phyloP scores from a whole-genome alignment of 2,113 vertebrate genomes.

The Anarrhichthys ocellatus region DNA sequence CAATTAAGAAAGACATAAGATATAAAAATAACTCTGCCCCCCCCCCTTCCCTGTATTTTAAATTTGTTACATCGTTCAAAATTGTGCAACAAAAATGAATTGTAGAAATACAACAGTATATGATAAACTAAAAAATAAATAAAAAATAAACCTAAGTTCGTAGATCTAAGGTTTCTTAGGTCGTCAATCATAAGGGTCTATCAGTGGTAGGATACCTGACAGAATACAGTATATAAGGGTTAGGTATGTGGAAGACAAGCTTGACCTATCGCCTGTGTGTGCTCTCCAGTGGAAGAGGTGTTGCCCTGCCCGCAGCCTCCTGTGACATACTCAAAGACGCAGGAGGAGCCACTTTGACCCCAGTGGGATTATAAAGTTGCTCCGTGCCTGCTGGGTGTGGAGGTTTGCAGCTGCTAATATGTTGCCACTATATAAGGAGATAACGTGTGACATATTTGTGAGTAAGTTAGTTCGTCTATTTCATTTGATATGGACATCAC shows the following conservation, averaged over 20 bases:
- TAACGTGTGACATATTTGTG: neutral
- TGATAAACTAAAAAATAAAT: neutral
- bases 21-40: neutral
- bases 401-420: no score
- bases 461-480: neutral
- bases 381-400: neutral
- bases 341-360: neutral
- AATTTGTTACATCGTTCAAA: neutral
- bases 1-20: neutral
- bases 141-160: neutral
- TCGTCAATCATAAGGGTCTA: neutral
- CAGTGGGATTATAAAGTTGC: neutral
- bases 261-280: neutral
- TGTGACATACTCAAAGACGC: no score
- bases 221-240: neutral
- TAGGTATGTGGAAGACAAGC: no score
- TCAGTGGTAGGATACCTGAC: neutral
- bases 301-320: constrained; percentile 18
- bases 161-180: neutral
- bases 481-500: no score
- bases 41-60: neutral
- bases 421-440: neutral
- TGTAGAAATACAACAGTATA: neutral
- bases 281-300: constrained; percentile 55
- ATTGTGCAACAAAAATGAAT: no score